Conservation (phyloP, 2,888 invertebrate genomes). For the Heterodera filipjevi region DNA sequence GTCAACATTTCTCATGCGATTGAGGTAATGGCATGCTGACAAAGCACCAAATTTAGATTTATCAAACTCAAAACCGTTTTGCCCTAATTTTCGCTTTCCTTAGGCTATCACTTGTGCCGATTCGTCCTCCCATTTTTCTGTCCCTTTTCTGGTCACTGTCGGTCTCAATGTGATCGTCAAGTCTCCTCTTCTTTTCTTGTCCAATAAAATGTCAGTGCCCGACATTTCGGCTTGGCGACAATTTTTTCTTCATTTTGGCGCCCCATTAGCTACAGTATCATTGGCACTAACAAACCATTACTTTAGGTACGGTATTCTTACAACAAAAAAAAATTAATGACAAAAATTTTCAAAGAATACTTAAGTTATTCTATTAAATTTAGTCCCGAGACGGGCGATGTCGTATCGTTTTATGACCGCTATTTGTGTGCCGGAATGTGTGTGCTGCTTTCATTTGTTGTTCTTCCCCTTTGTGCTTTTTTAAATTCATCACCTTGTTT, state of each 20-base stretch:
- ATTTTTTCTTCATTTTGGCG: constrained; percentile 11
- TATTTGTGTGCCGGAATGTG: constrained; percentile 4
- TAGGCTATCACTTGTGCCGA: constrained; percentile 7
- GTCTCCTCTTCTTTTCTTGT: neutral
- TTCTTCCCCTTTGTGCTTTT: neutral
- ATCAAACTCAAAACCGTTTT: neutral
- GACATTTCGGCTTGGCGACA: neutral
- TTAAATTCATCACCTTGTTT: neutral
- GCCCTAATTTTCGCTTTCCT: neutral
- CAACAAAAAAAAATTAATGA: neutral
- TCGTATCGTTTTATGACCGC: neutral
- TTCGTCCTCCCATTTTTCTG: constrained; percentile 6
- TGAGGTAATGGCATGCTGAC: too few relatives aligned
- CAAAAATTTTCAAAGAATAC: neutral
- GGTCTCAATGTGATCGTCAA: neutral
- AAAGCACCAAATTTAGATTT: neutral
- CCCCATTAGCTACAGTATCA: neutral
- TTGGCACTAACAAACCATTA: neutral
- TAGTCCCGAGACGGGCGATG: neutral
- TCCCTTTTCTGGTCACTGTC: neutral
- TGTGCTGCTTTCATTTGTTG: neutral
- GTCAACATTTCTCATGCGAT: constrained; percentile 34
- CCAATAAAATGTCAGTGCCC: neutral
- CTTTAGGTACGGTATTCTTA: neutral
- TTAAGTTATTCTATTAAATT: neutral